A percentile compares a stretch with the other conserved stretches of the same genome.
phyloP scores from a whole-genome alignment of 2,888 invertebrate genomes.

The Rhingia rostrata region DNA sequence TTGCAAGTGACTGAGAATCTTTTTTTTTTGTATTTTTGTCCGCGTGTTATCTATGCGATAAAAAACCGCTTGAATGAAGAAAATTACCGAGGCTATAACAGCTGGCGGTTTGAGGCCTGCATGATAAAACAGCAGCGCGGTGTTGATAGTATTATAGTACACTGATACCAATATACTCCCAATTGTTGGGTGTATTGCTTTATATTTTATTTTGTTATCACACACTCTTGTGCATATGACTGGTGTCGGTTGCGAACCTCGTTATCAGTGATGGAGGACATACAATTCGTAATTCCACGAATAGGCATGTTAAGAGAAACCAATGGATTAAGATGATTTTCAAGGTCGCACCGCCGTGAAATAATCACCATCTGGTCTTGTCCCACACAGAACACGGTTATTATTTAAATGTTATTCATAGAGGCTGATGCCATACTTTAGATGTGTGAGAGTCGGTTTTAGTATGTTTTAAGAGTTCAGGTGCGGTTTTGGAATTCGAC shows the following conservation, averaged over 20 bases:
- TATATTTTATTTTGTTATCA: slow-evolving; percentile 27
- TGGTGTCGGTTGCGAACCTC: slow-evolving; percentile 13
- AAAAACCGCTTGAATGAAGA: slow-evolving; percentile 22
- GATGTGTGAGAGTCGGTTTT: not conserved
- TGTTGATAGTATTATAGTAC: slow-evolving; percentile 22
- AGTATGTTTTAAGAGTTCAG: too few species aligned
- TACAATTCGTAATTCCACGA: slow-evolving; percentile 14
- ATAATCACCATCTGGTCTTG: not conserved
- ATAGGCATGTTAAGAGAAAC: slow-evolving; percentile 23
- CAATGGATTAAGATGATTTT: slow-evolving; percentile 8
- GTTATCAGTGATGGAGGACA: slow-evolving; percentile 27
- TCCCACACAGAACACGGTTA: slow-evolving; percentile 9
- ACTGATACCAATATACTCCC: not conserved
- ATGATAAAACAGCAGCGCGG: slow-evolving; percentile 8
- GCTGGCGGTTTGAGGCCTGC: slow-evolving; percentile 8
- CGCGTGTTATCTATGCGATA: slow-evolving; percentile 4
- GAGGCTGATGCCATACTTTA: not conserved
- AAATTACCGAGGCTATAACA: not conserved
- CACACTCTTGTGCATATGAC: slow-evolving; percentile 25
- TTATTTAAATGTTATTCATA: slow-evolving; percentile 21
- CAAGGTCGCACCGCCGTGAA: slow-evolving; percentile 4
- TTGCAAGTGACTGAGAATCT: not conserved
- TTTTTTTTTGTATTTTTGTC: not conserved
- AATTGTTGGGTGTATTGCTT: slow-evolving; percentile 15
- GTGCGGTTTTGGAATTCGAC: too few species aligned